Evolutionary conservation across 2,888 invertebrate species (phyloP), one percentile per base, ranked within the genome.

Genomic region (Caenorhabditis plicata): DNA sequence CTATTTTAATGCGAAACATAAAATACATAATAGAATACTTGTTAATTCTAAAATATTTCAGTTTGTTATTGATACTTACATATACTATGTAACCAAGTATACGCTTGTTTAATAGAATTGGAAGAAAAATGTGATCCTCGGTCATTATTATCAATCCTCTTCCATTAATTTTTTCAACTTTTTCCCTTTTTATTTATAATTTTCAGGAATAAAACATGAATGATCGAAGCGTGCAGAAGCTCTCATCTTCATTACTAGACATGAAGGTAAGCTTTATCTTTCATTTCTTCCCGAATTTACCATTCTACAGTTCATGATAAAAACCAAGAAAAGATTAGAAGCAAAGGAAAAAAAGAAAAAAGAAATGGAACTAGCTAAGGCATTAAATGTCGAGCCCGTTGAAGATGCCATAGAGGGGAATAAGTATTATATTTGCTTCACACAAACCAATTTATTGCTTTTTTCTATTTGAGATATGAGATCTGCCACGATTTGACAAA

Each of bases 401-500:
- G n/a, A n/a, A n/a, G n/a, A n/a, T n/a, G n/a, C n/a, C n/a, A n/a
- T n/a, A n/a, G n/a, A n/a, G n/a, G n/a, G n/a, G n/a, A n/a, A 3
- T 4, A 26, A 38, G 11, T 42, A 22, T 20, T 42, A 25, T 23
- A 4, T 2, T 26, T 26, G 17, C 11, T n/a, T n/a, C 3, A 17
- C 4, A 42, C 3, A 23, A 17, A 5, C 7, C 20, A 32, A 4
- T 19, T 9, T 20, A 44, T 17, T 33, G 25, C 13, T 4, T 23
- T 40, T 45, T 45, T 3, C 36, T 46, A 46, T 31, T 20, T 20
- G 8, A 45, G 62, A 25, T 25, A 46, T 8, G 57, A 65, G 22
- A 31, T 41, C 39, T 64, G 63, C 42, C 48, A 35, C 3, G 61
- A 64, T 49, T 53, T 38, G 2, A 40, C 63, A 8, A 87, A 87